Base-by-base conservation (phyloP, 2,797 vertebrate genomes). In the Sciaenops ocellatus region DNA sequence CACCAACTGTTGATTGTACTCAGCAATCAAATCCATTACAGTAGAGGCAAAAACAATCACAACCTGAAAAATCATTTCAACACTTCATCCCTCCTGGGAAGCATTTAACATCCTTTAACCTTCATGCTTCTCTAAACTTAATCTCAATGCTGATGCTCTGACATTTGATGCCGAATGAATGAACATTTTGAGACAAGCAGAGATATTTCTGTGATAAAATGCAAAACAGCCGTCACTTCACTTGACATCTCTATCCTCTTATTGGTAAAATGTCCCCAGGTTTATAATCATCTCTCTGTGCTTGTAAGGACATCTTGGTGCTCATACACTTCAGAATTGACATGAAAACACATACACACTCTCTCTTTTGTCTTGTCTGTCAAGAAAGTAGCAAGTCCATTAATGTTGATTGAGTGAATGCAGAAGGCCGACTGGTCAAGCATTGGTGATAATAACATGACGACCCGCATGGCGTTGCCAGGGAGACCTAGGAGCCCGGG, bases 381-480 rank as follows among this genome's bases (percentile, higher is more conserved):
- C 87, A 86, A 79, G 68, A 78, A 46, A 70, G 79, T 68, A 61
- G 84, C 7, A 8, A 91, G 85, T 92, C 85, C 84, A 93, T 93
- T 89, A 91, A 90, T 67, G 69, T 84, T 57, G 76, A 88, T 72
- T 17, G 71, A 80, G 78, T 88, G 83, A 92, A 88, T 81, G 66
- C 85, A 76, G 77, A 88, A 67, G 86, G 87, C 78, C 41, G 78
- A 76, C 85, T 85, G 83, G 87, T 92, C 85, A 89, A 90, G 87
- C 72, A 59, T 54, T 48, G 51, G 84, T 78, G 86, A 84, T 90
- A 90, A 86, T 88, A 92, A 87, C 83, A 78, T 81, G 80, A 86
- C 62, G 59, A 89, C 88, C 90, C 55, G 46, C 57, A 62, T 42
- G 56, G 72, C 56, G 86, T 91, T 93, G 72, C 88, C 85, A 88